These are phyloP conservation scores for Halichondria panicea DNA, from an alignment of 37 sponge, comb jelly and placozoan species.

Conservation along the genomic window DNA sequence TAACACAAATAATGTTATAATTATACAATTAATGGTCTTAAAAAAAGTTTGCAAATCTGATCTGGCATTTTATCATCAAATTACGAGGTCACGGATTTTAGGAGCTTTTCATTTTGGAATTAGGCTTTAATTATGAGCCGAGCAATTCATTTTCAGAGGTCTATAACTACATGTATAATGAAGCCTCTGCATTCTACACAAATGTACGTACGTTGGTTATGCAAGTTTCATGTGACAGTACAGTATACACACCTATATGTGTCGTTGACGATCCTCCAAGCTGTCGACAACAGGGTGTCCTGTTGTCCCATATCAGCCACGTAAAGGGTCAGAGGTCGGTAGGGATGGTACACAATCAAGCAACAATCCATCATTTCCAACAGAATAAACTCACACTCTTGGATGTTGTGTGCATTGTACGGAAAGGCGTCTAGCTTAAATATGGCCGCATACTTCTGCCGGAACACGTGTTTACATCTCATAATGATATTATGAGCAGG, in stretches of 20 bases:
- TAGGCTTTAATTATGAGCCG: too few species aligned
- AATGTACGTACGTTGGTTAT: too few species aligned
- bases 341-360: slow-evolving; percentile 94
- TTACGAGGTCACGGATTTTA: too few species aligned
- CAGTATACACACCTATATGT: slow-evolving; percentile 60
- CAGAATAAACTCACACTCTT: slow-evolving; percentile 97
- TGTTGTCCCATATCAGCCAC: slow-evolving; percentile 86
- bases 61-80: too few species aligned
- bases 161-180: too few species aligned
- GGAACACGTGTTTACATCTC: slow-evolving; percentile 35
- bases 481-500: slow-evolving; percentile 39
- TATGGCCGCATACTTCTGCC: slow-evolving; percentile 58
- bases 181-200: too few species aligned
- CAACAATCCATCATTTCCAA: slow-evolving; percentile 98
- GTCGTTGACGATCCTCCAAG: slow-evolving; percentile 94
- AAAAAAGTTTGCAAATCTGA: too few species aligned
- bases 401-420: slow-evolving; percentile 57
- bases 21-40: too few species aligned
- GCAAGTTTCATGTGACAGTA: too few species aligned
- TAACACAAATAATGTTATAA: too few species aligned
- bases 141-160: too few species aligned
- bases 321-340: slow-evolving; percentile 93
- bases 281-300: slow-evolving; percentile 76
- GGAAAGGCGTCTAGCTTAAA: slow-evolving; percentile 64
- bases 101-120: too few species aligned